phyloP scores from a whole-genome alignment of 2,797 vertebrate species.

The Cichlasoma orientale region DNA sequence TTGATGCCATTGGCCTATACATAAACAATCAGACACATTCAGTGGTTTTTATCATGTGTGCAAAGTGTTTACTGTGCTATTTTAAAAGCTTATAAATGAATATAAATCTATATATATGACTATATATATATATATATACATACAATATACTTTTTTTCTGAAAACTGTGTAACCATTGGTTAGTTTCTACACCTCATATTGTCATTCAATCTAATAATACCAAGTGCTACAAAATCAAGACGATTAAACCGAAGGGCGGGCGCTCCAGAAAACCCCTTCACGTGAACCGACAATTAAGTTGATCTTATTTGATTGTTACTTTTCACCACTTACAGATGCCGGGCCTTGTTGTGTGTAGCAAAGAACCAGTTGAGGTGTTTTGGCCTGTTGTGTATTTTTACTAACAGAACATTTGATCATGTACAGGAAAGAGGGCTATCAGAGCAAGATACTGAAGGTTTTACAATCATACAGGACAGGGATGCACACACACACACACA shows the following conservation, averaged over 20 bases:
- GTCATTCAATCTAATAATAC: conserved; percentile 77
- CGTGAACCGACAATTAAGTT: conserved; percentile 63
- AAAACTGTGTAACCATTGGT: conserved; percentile 92
- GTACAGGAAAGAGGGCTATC: conserved; percentile 72
- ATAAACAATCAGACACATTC: conserved; percentile 93
- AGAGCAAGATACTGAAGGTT: conserved; percentile 68
- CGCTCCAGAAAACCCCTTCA: conserved; percentile 49
- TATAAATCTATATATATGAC: conserved; percentile 88
- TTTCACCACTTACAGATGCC: conserved; percentile 69
- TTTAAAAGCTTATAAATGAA: conserved; percentile 95
- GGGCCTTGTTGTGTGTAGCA: conserved; percentile 75
- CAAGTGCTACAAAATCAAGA: conserved; percentile 74
- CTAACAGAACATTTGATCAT: conserved; percentile 76
- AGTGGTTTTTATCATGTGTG: conserved; percentile 99
- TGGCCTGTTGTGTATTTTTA: conserved; percentile 76
- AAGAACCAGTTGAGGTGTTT: conserved; percentile 68
- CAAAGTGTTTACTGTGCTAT: conserved; percentile 99
- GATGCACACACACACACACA: conserved; percentile 41
- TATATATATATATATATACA: conserved; percentile 85
- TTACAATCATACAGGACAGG: conserved; percentile 60
- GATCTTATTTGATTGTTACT: conserved; percentile 69
- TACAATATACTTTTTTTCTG: conserved; percentile 87
- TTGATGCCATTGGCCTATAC: conserved; percentile 87
- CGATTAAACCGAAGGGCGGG: conserved; percentile 42
- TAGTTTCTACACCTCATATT: conserved; percentile 80